Percentiles rank a stretch among this genome's conserved stretches.
Evolutionary conservation across 2,888 invertebrate species (phyloP).

Genomic region (Archaeoteleia sp.): DNA sequence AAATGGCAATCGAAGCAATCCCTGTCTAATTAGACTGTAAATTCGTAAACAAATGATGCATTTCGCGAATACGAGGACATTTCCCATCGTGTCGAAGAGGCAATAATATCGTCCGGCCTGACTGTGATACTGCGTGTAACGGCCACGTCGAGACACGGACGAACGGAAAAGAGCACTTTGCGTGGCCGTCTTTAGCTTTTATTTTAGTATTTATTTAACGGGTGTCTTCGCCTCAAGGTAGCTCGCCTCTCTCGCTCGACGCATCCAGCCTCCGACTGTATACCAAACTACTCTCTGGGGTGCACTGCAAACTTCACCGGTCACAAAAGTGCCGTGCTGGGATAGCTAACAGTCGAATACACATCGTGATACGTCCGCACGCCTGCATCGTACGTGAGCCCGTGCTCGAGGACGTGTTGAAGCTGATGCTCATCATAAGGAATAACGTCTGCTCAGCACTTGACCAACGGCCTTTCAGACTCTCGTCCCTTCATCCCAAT

Average conservation of each 20-base stretch:
- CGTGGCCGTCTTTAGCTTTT: slow-evolving; percentile 43
- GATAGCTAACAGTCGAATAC: slow-evolving; percentile 55
- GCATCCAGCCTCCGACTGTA: slow-evolving; percentile 19
- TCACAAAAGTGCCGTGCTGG: slow-evolving; percentile 67
- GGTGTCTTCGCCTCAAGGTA: slow-evolving; percentile 37
- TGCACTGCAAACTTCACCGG: slow-evolving; percentile 62
- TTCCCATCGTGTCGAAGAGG: too few relatives aligned
- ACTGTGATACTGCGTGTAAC: slow-evolving; percentile 37
- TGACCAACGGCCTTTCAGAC: slow-evolving; percentile 29
- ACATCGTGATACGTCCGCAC: slow-evolving; percentile 39
- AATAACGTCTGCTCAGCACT: slow-evolving; percentile 14
- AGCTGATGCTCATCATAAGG: slow-evolving; percentile 10
- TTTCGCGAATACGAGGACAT: too few relatives aligned
- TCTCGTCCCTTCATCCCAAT: too few relatives aligned
- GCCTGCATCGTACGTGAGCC: slow-evolving; percentile 24
- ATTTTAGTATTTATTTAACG: slow-evolving; percentile 65
- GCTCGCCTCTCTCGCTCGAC: slow-evolving; percentile 27
- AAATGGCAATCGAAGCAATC: too few relatives aligned
- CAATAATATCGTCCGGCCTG: slow-evolving; percentile 24
- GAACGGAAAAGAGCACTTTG: slow-evolving; percentile 23
- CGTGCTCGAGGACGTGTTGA: slow-evolving; percentile 2
- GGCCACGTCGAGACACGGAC: slow-evolving; percentile 15
- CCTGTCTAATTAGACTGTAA: too few relatives aligned
- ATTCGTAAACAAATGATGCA: too few relatives aligned
- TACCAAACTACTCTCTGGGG: slow-evolving; percentile 64